These are phyloP conservation scores for Catamblyrhynchus diadema DNA, from an alignment of 2,797 vertebrate species.

Conservation along the genomic window DNA sequence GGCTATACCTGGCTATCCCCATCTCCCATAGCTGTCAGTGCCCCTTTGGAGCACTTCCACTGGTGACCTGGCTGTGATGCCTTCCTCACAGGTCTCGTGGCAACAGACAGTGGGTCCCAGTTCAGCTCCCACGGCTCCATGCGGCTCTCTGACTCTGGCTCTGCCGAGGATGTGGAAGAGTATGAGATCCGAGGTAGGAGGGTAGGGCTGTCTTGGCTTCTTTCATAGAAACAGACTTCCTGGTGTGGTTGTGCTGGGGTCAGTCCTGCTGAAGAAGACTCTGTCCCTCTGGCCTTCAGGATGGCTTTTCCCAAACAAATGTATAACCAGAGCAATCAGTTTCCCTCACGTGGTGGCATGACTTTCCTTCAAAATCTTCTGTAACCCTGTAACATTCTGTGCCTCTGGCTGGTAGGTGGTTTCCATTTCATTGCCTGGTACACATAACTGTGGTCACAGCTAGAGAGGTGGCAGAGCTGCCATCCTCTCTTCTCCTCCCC, in stretches of 20 bases:
- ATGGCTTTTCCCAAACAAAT: neutral
- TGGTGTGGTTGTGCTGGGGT: neutral
- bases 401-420: neutral
- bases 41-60: neutral
- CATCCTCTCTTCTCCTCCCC: neutral
- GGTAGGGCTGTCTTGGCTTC: neutral
- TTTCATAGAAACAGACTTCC: neutral
- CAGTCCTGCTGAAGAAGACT: neutral
- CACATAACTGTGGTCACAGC: neutral
- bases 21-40: neutral
- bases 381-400: neutral
- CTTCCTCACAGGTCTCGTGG: conserved; percentile 77
- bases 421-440: neutral
- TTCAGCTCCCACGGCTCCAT: conserved; percentile 88
- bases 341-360: neutral
- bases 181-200: conserved; percentile 87
- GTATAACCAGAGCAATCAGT: neutral
- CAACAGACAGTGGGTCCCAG: conserved; percentile 86
- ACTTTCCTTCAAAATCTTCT: neutral
- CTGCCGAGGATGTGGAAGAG: conserved; percentile 89
- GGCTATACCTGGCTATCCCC: fast-evolving
- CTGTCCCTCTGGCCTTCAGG: neutral
- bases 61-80: neutral
- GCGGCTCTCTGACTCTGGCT: conserved; percentile 87
- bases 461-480: neutral